Conservation (phyloP, 1,140 invertebrate species). For the Melipona quadrifasciata region DNA sequence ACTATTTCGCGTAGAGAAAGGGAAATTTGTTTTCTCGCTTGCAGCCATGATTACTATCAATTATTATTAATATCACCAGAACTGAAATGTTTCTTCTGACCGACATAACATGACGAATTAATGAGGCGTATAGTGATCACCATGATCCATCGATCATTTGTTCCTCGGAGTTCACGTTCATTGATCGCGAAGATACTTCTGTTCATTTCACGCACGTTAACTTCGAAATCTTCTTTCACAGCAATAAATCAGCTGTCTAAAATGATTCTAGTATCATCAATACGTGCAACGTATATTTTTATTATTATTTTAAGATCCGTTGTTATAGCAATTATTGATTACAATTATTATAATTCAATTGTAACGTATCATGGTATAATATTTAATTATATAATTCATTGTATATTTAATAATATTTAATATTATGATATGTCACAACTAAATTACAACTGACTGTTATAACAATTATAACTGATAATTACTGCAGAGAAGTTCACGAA, state of each 20-base stretch:
- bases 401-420: too few species aligned
- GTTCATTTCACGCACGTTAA: slow-evolving; percentile 37
- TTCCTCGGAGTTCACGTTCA: not conserved
- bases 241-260: not conserved
- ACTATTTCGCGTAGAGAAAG: not conserved
- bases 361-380: too few species aligned
- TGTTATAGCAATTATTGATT: not conserved
- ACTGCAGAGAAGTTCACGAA: too few species aligned
- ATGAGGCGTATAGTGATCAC: slow-evolving; percentile 7
- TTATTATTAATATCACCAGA: slow-evolving; percentile 10
- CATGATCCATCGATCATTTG: slow-evolving; percentile 22
- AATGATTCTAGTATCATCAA: not conserved
- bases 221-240: not conserved
- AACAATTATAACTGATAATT: too few species aligned
- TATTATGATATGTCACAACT: too few species aligned
- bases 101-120: slow-evolving; percentile 12
- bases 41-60: not conserved
- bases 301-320: not conserved
- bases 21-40: not conserved
- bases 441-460: too few species aligned
- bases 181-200: not conserved
- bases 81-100: not conserved
- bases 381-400: too few species aligned
- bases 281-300: not conserved
- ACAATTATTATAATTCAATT: too few species aligned